phyloP scores from a whole-genome alignment of 2,797 vertebrate genomes.

The Vipera ursinii region DNA sequence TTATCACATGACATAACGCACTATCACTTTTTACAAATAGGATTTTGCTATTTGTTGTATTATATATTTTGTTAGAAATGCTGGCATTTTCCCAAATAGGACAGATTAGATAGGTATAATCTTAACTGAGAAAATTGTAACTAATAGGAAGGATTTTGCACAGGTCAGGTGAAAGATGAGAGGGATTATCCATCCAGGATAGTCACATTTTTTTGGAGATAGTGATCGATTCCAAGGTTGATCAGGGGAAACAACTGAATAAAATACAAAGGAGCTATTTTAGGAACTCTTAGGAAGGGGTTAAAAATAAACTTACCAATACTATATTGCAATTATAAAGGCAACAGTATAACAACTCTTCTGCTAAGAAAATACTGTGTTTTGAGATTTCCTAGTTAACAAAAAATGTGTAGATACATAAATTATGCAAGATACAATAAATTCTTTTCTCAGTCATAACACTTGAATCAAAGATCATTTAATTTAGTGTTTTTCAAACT shows the following conservation, averaged over 20 bases:
- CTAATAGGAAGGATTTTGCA: not conserved
- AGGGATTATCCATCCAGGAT: not conserved
- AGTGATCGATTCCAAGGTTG: not conserved
- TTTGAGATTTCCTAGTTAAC: not conserved
- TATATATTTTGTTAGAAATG: not conserved
- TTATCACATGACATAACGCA: not conserved
- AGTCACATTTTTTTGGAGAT: not conserved
- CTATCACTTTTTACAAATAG: not conserved
- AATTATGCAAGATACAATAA: not conserved
- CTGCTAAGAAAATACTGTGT: not conserved
- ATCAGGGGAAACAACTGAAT: not conserved
- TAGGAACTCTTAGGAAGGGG: not conserved
- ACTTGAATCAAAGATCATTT: not conserved
- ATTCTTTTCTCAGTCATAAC: not conserved
- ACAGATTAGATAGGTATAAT: not conserved
- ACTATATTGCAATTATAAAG: not conserved
- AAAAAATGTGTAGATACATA: not conserved
- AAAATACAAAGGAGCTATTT: not conserved
- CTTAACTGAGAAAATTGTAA: not conserved
- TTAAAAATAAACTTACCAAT: not conserved
- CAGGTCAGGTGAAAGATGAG: not conserved
- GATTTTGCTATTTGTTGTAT: not conserved
- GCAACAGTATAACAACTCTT: not conserved
- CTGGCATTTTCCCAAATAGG: not conserved
- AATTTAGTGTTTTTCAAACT: not conserved